Percentiles rank a stretch among this genome's conserved stretches.
These are phyloP conservation scores for Aphidoletes aphidimyza DNA, from an alignment of 2,888 invertebrate genomes.

Conservation along the genomic window DNA sequence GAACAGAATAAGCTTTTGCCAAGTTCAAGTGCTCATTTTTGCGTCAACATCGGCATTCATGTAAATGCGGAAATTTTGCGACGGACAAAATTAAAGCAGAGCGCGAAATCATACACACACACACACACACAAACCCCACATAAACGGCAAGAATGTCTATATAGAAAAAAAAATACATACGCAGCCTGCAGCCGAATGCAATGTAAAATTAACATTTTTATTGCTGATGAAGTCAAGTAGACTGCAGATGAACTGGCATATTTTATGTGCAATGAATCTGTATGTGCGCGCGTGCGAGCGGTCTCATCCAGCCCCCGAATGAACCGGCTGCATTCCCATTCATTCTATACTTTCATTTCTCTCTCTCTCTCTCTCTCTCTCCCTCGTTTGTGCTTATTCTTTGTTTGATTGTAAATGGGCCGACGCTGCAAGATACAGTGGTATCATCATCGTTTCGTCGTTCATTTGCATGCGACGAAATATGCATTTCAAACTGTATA, in stretches of 20 bases:
- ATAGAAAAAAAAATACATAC: background rate
- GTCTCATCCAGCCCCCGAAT: background rate
- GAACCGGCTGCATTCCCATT: too few relatives aligned
- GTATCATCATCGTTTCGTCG: background rate
- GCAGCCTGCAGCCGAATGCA: conserved; percentile 34
- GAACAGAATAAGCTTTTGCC: conserved; percentile 11
- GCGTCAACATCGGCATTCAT: background rate
- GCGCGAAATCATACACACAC: background rate
- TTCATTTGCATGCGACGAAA: conserved; percentile 42
- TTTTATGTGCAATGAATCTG: conserved; percentile 30
- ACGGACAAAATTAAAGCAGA: background rate
- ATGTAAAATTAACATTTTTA: conserved; percentile 51
- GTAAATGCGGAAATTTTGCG: background rate
- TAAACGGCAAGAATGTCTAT: background rate
- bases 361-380: too few relatives aligned
- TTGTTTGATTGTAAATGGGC: background rate
- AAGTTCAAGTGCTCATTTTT: background rate
- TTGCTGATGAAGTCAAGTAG: conserved; percentile 51
- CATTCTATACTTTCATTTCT: too few relatives aligned
- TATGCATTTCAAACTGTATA: conserved; percentile 24
- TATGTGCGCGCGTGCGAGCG: background rate
- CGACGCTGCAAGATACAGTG: background rate
- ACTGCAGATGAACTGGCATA: conserved; percentile 51
- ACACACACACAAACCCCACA: background rate
- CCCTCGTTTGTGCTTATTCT: background rate